phyloP scores from a whole-genome alignment of 2,888 invertebrate species.

The Hemaris fuciformis region DNA sequence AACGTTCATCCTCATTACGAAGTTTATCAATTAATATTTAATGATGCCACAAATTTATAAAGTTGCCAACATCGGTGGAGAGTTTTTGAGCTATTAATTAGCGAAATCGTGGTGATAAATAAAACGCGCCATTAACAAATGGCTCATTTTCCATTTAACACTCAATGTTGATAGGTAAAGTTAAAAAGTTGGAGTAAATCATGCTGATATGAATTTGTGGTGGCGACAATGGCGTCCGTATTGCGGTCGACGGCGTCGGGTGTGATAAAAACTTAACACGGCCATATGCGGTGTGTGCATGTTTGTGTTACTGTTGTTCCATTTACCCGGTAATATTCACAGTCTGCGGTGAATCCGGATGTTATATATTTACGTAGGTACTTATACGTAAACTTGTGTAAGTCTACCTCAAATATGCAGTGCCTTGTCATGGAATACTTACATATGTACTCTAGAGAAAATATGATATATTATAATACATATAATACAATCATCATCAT shows the following conservation, averaged over 20 bases:
- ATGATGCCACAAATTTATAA: constrained; percentile 7
- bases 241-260: not conserved
- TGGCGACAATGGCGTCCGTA: not conserved
- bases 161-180: not conserved
- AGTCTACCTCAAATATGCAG: no score
- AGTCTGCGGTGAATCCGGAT: no score
- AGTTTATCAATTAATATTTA: constrained; percentile 8
- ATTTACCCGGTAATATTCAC: not conserved
- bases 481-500: no score
- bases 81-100: constrained; percentile 11
- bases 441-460: no score
- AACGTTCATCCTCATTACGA: not conserved
- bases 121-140: constrained; percentile 7
- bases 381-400: no score
- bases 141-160: constrained; percentile 4
- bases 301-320: not conserved
- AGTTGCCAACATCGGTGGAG: not conserved
- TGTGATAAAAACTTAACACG: not conserved
- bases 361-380: no score
- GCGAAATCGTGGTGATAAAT: constrained; percentile 5
- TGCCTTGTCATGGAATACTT: no score
- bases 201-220: not conserved
- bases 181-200: not conserved
- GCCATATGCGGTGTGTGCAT: not conserved
- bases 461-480: no score